These are phyloP conservation scores for Rapana venosa DNA, from an alignment of 2,888 invertebrate genomes.

Conservation along the genomic window DNA sequence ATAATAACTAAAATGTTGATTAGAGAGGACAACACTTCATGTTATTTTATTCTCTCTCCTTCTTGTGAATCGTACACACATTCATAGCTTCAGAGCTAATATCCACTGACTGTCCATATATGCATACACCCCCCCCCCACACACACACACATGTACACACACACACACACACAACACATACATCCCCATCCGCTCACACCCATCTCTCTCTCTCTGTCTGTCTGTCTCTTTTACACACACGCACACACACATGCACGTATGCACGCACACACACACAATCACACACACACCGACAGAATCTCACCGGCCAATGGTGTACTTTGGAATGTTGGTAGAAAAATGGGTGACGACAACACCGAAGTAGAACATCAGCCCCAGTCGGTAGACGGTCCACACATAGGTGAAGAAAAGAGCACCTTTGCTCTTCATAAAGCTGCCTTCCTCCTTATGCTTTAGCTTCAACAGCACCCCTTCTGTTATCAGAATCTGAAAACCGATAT, in stretches of 20 bases:
- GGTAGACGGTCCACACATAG: conserved; percentile 35
- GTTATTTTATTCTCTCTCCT: too few relatives aligned
- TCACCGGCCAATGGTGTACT: conserved; percentile 90
- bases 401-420: not conserved
- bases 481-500: conserved; percentile 34
- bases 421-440: too few relatives aligned
- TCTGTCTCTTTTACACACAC: not conserved
- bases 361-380: conserved; percentile 81
- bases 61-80: too few relatives aligned
- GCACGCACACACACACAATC: too few relatives aligned
- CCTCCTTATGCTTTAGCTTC: not conserved
- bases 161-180: conserved; percentile 14
- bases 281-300: not conserved
- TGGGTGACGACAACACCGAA: conserved; percentile 92
- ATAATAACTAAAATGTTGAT: not conserved
- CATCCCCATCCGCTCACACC: not conserved
- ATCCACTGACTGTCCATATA: too few relatives aligned
- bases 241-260: not conserved
- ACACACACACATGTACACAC: not conserved
- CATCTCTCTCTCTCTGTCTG: too few relatives aligned
- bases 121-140: not conserved
- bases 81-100: too few relatives aligned
- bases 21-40: too few relatives aligned
- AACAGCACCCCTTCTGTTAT: conserved; percentile 19
- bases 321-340: conserved; percentile 93